These are phyloP conservation scores for Mormyrus proboscirostris DNA, from an alignment of 2,797 vertebrate genomes.

Conservation along the genomic window DNA sequence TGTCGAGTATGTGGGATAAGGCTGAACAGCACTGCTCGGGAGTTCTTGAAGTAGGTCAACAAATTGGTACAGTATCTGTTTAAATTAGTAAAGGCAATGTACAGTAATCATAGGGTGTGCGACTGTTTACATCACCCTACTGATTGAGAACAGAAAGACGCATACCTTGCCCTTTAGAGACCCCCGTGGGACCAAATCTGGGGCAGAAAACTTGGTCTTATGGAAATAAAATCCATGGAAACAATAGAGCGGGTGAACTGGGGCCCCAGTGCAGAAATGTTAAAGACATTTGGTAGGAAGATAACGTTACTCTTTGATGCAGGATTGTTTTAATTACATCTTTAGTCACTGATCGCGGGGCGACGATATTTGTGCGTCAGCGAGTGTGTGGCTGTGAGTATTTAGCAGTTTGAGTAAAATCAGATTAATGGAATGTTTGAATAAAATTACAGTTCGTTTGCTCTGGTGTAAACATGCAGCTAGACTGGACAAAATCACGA, in stretches of 20 bases:
- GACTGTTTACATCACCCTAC: neutral
- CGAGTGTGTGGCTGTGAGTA: neutral
- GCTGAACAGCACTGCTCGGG: neutral
- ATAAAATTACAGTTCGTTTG: neutral
- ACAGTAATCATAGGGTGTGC: neutral
- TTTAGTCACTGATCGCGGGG: neutral
- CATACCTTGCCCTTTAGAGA: neutral
- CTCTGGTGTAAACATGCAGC: neutral
- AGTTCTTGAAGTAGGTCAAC: neutral
- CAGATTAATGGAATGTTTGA: neutral
- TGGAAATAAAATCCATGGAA: neutral
- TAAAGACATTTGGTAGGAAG: neutral
- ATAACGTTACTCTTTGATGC: neutral
- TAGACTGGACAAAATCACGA: neutral
- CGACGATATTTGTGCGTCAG: neutral
- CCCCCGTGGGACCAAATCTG: neutral
- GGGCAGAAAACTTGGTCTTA: neutral
- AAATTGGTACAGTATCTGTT: neutral
- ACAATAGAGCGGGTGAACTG: neutral
- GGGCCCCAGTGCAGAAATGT: neutral
- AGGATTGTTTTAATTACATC: neutral
- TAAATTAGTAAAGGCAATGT: slow-evolving; percentile 2
- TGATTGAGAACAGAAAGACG: neutral
- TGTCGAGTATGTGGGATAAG: neutral
- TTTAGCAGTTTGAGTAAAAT: neutral